Base-by-base conservation (phyloP, 2,797 vertebrate genomes). In the Scomberomorus guttatus region DNA sequence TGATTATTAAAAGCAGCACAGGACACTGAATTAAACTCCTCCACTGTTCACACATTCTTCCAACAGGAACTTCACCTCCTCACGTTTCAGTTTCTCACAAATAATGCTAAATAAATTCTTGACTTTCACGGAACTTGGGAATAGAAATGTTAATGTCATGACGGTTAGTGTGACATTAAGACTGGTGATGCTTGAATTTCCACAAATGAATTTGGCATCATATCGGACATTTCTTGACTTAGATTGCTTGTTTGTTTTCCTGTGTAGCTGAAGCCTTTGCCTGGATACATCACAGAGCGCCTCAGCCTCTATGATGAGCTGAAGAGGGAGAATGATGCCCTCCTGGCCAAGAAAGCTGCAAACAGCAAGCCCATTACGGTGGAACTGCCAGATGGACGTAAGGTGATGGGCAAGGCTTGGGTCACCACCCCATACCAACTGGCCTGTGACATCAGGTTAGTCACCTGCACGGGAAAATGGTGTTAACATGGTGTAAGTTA, bases 371-470 rank as follows among this genome's bases (percentile, higher is more conserved):
- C 90, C 24, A 97, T 99, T 84, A 92, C 89, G 15, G 94, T 98
- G 62, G 92, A 76, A 77, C 89, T 99, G 83, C 87, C 91, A 0
- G 95, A 96, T 55, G 97, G 97, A 39, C 92, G 79, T 2, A 86
- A 50, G 0, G 64, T 95, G 71, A 74, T 87, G 44, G 97, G 95
- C 11, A 91, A 95, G n/a, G 94, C 96, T 0, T 98, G 98, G 97
- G 90, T 94, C 89, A 97, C 96, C 5, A 99, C 96, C 0, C 97
- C 98, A 0, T 96, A 97, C 85, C 96, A 97, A 18, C 72, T 98
- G 84, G 97, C 97, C 57, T 87, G 93, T 46, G 92, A 87, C 54
- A 95, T 98, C 83, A 98, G 98, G 98, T 99, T 83, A 89, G 87
- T 34, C 3, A 46, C 32, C 46, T 25, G 46, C 37, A 15, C 12